Evolutionary conservation across 2,888 invertebrate species (phyloP).

Genomic region (Tenthredo mesomela): DNA sequence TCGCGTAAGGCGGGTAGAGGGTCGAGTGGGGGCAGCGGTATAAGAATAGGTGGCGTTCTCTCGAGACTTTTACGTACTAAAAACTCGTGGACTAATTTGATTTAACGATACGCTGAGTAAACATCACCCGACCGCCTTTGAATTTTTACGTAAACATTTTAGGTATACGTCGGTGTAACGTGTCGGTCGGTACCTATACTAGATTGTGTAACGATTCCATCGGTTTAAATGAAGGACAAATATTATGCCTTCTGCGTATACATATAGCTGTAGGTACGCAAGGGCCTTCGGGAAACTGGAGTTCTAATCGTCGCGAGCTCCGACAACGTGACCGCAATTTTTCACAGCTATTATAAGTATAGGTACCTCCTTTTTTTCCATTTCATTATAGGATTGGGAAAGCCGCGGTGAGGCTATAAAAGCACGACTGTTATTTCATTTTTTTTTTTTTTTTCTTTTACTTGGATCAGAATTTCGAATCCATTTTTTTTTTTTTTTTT

Average conservation of each 20-base stretch:
- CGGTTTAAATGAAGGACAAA: constrained; percentile 6
- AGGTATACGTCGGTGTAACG: background rate
- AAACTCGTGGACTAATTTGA: constrained; percentile 45
- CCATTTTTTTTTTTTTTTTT: too few species aligned
- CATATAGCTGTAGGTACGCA: background rate
- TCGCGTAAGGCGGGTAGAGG: background rate
- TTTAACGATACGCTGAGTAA: constrained; percentile 42
- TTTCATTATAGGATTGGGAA: background rate
- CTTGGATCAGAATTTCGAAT: background rate
- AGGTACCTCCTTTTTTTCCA: background rate
- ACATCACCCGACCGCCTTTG: background rate
- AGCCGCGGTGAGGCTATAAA: background rate
- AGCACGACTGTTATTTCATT: background rate
- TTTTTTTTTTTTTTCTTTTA: background rate
- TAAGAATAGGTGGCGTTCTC: background rate
- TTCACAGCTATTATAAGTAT: background rate
- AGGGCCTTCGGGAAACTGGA: background rate
- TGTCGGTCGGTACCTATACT: background rate
- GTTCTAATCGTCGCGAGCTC: background rate
- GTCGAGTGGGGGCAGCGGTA: background rate
- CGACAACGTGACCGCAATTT: background rate
- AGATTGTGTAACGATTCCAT: constrained; percentile 1
- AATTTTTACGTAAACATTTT: constrained; percentile 38
- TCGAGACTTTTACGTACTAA: background rate
- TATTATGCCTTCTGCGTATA: background rate